A percentile compares a stretch with the other conserved stretches of the same genome.
Evolutionary conservation across 2,113 vertebrate species (phyloP).

Genomic region (Megaptera novaeangliae): DNA sequence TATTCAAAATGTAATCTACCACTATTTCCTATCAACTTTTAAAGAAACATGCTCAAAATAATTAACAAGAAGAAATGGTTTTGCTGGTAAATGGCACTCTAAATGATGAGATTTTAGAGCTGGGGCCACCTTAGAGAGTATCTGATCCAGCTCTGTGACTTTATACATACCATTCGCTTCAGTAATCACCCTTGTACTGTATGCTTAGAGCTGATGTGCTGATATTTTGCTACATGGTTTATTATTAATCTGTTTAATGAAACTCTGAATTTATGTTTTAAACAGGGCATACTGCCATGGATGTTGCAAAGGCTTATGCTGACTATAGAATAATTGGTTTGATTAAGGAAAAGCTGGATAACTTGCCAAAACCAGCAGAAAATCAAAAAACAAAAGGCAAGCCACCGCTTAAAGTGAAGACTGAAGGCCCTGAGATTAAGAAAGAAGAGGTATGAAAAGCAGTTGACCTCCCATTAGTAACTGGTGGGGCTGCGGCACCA

Average conservation of each 20-base stretch:
- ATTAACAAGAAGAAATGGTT: neutral
- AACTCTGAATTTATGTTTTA: slow-evolving; percentile 17
- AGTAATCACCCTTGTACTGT: neutral
- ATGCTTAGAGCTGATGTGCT: neutral
- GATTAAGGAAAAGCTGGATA: slow-evolving; percentile 84
- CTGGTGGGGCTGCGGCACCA: neutral
- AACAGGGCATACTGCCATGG: slow-evolving; percentile 86
- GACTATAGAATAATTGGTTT: slow-evolving; percentile 85
- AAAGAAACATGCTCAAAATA: neutral
- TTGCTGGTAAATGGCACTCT: neutral
- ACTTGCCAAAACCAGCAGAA: slow-evolving; percentile 80
- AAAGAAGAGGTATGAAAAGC: slow-evolving; percentile 74
- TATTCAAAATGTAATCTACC: neutral
- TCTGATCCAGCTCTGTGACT: neutral
- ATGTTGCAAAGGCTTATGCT: slow-evolving; percentile 85
- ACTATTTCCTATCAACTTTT: neutral
- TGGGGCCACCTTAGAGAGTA: neutral
- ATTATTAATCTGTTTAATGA: neutral
- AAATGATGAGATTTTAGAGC: neutral
- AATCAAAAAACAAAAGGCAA: slow-evolving; percentile 75
- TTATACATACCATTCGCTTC: neutral
- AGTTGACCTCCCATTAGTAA: neutral
- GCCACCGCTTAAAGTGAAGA: slow-evolving; percentile 24
- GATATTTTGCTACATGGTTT: neutral
- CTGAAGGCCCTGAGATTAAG: neutral